Evolutionary conservation across 2,888 invertebrate species (phyloP).

Genomic region (Drosophila atripex): DNA sequence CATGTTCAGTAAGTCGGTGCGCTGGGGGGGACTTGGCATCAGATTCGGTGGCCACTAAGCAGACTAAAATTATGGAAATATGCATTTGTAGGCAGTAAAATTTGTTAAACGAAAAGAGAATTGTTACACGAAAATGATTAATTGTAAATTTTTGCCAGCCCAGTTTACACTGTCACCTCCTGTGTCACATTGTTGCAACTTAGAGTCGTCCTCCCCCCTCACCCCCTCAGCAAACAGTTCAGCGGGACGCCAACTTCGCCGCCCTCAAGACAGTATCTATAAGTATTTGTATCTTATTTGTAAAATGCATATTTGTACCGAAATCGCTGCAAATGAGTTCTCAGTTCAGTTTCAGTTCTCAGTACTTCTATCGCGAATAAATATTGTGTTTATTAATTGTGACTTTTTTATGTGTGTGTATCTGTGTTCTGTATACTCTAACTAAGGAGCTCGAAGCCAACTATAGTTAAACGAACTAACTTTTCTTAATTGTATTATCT

Average conservation of each 20-base stretch:
- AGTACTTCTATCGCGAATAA: constrained; percentile 52
- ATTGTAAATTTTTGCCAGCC: constrained; percentile 56
- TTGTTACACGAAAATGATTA: constrained; percentile 34
- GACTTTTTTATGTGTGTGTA: too few relatives aligned
- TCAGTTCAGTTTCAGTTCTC: constrained; percentile 5
- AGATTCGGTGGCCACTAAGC: not conserved
- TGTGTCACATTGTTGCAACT: constrained; percentile 58
- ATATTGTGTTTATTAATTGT: constrained; percentile 69
- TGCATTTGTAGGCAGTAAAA: constrained; percentile 78
- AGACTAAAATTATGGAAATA: constrained; percentile 40
- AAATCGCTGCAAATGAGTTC: constrained; percentile 30
- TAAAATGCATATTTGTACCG: constrained; percentile 58
- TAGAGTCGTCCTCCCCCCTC: too few relatives aligned
- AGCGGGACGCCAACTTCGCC: constrained; percentile 54
- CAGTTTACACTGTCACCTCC: constrained; percentile 9
- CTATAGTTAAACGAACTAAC: constrained; percentile 59
- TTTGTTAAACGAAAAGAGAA: constrained; percentile 65
- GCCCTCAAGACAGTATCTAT: constrained; percentile 69
- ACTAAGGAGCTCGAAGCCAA: constrained; percentile 74
- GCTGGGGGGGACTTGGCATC: not conserved
- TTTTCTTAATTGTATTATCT: constrained; percentile 63
- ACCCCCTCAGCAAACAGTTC: too few relatives aligned
- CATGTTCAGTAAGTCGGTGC: not conserved
- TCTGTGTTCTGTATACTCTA: constrained; percentile 69
- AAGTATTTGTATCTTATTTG: constrained; percentile 66